Conservation (phyloP, 2,797 vertebrate genomes). For the Epinephelus awoara region DNA sequence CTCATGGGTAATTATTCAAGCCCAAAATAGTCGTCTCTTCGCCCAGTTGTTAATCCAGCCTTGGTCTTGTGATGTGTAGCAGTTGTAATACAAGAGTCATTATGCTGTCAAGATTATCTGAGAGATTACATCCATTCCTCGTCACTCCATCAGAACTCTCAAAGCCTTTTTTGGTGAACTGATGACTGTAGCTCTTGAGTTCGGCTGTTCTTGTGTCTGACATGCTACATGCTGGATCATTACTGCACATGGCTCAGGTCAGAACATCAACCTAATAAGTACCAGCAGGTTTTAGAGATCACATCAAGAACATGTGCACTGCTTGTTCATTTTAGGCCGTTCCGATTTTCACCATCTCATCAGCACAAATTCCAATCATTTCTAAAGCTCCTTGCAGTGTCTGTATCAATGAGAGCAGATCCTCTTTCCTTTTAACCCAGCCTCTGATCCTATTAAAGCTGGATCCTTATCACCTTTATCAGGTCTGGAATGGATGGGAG, state of each 20-base stretch:
- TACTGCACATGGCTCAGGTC: neutral
- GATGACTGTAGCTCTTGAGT: neutral
- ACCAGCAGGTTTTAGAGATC: neutral
- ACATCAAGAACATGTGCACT: neutral
- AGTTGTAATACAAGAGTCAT: neutral
- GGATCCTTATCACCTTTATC: constrained; percentile 73
- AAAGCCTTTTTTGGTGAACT: neutral
- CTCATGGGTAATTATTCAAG: too few relatives aligned
- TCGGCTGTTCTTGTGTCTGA: neutral
- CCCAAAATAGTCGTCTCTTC: too few relatives aligned
- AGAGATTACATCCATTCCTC: constrained; percentile 5
- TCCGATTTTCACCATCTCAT: constrained; percentile 31
- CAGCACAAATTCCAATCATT: constrained; percentile 24
- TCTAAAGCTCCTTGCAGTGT: constrained; percentile 31
- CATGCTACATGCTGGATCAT: neutral
- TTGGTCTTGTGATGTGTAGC: neutral
- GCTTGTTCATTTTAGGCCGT: neutral
- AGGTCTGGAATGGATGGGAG: constrained; percentile 58
- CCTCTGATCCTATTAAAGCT: constrained; percentile 75
- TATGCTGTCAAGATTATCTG: neutral
- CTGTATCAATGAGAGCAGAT: constrained; percentile 51
- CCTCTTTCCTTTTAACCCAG: constrained; percentile 62
- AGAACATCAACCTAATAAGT: neutral
- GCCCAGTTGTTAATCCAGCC: too few relatives aligned
- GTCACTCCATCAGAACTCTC: constrained; percentile 12